Conservation (phyloP, 2,113 vertebrate species). For the Vulpes ferrilata region DNA sequence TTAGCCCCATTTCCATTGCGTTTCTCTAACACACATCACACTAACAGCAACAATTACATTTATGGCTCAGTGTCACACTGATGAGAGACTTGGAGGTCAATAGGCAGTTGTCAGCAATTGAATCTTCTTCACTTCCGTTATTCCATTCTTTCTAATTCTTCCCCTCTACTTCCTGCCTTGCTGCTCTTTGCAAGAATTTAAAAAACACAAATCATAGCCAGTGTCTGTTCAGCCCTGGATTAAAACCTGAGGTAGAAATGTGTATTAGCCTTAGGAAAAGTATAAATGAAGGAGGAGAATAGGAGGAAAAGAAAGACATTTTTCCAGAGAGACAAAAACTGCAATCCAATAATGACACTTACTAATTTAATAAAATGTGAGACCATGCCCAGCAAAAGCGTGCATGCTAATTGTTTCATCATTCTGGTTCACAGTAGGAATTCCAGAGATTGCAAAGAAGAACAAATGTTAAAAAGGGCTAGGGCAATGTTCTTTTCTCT, state of each 20-base stretch:
- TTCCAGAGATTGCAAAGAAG: background rate
- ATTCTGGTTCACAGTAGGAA: slow-evolving; percentile 32
- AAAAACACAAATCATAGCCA: slow-evolving; percentile 29
- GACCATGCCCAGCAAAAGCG: background rate
- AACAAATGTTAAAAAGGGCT: background rate
- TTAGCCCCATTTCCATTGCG: background rate
- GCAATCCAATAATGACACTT: background rate
- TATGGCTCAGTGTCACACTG: background rate
- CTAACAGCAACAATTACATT: background rate
- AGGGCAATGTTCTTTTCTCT: slow-evolving; percentile 22
- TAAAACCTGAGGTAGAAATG: background rate
- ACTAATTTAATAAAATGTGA: slow-evolving; percentile 34
- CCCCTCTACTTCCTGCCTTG: background rate
- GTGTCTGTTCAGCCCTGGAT: background rate
- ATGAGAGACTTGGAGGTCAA: background rate
- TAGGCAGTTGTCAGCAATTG: background rate
- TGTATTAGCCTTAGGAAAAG: slow-evolving; percentile 23
- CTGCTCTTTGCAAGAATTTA: background rate
- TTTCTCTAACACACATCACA: background rate
- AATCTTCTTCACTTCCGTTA: background rate
- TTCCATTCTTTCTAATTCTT: slow-evolving; percentile 19
- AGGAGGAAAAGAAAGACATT: background rate
- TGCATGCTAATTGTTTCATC: background rate
- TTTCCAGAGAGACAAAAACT: background rate
- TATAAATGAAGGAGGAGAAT: background rate